Conservation (phyloP, 2,888 invertebrate species). For the Xylophagus ater region DNA sequence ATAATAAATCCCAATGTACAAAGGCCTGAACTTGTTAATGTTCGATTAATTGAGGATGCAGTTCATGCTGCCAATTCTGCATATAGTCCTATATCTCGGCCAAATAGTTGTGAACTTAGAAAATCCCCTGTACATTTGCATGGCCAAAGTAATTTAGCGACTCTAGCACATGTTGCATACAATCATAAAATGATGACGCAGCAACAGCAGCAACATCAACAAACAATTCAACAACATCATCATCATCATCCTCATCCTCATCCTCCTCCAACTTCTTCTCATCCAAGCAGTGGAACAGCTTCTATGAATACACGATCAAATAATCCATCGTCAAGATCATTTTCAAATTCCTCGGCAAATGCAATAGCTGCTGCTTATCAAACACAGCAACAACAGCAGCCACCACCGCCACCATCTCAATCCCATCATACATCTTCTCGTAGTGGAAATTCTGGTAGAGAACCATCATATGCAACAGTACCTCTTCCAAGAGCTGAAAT, state of each 20-base stretch:
- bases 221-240: slow-evolving; percentile 22
- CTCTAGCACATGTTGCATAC: slow-evolving; percentile 37
- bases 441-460: slow-evolving; percentile 5
- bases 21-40: slow-evolving; percentile 48
- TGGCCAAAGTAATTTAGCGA: slow-evolving; percentile 30
- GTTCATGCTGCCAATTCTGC: slow-evolving; percentile 12
- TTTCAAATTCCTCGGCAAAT: slow-evolving; percentile 20
- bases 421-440: too few relatives aligned
- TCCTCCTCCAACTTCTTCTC: not conserved
- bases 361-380: slow-evolving; percentile 36
- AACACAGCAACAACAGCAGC: slow-evolving; percentile 5
- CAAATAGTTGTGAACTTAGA: slow-evolving; percentile 42
- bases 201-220: slow-evolving; percentile 20
- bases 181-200: slow-evolving; percentile 29
- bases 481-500: slow-evolving; percentile 57
- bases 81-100: slow-evolving; percentile 43
- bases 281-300: too few relatives aligned
- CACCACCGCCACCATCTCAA: too few relatives aligned
- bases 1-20: slow-evolving; percentile 47
- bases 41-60: slow-evolving; percentile 39
- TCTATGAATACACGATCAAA: too few relatives aligned
- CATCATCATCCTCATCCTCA: slow-evolving; percentile 20
- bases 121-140: slow-evolving; percentile 22
- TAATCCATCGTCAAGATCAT: slow-evolving; percentile 11
- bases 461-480: slow-evolving; percentile 29